Evolutionary conservation across 2,888 invertebrate genomes (phyloP).

Genomic region (Drosophila hamatofila): DNA sequence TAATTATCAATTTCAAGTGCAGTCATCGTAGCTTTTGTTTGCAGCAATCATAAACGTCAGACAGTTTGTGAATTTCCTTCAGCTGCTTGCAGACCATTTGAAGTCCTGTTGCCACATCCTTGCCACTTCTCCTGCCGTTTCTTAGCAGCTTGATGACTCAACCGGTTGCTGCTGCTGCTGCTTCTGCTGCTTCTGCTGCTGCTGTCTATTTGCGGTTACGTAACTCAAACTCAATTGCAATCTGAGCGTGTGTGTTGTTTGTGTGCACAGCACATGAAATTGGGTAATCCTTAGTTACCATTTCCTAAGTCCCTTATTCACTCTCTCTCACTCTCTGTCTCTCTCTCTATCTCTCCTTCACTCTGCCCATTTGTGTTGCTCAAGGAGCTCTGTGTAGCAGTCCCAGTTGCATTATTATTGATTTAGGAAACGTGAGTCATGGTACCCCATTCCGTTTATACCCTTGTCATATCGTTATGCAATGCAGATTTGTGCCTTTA

Average conservation of each 20-base stretch:
- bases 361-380: neutral
- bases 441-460: constrained; percentile 3
- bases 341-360: neutral
- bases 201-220: constrained; percentile 74
- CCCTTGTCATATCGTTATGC: constrained; percentile 29
- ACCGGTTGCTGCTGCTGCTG: constrained; percentile 58
- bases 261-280: constrained; percentile 35
- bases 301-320: constrained; percentile 3
- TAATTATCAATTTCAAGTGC: constrained; percentile 79
- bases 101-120: constrained; percentile 2
- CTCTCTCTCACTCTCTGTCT: neutral
- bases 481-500: constrained; percentile 54
- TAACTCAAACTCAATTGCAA: constrained; percentile 74
- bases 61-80: constrained; percentile 36
- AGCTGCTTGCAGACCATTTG: constrained; percentile 8
- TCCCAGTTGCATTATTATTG: constrained; percentile 47
- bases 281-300: constrained; percentile 26
- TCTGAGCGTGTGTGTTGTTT: constrained; percentile 33
- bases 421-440: constrained; percentile 40
- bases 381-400: constrained; percentile 7
- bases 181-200: constrained; percentile 20
- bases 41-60: constrained; percentile 76
- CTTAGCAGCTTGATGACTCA: constrained; percentile 69
- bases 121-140: constrained; percentile 2
- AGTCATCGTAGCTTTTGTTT: constrained; percentile 76